These are phyloP conservation scores for Tribolium castaneum DNA, from an alignment of 1,140 invertebrate genomes.

Conservation along the genomic window DNA sequence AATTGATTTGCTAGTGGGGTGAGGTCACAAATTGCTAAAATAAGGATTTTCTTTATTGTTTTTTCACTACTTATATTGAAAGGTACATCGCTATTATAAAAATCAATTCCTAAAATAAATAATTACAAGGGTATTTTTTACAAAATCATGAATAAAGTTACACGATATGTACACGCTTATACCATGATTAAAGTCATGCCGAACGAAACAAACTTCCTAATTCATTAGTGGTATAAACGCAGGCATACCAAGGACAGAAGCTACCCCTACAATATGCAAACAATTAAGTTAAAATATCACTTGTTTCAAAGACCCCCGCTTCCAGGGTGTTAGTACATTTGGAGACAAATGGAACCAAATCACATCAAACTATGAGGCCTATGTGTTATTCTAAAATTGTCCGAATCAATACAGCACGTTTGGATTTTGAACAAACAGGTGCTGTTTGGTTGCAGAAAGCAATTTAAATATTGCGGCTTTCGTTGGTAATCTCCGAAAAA, in stretches of 20 bases:
- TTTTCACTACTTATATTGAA: conserved; percentile 8
- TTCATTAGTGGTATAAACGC: conserved; percentile 22
- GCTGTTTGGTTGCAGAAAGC: conserved; percentile 1
- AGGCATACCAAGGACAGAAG: conserved; percentile 4
- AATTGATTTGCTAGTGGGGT: not conserved
- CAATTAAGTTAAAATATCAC: conserved; percentile 33
- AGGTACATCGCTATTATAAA: conserved; percentile 22
- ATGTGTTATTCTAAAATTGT: not conserved
- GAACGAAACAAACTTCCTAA: not conserved
- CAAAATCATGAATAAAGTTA: not conserved
- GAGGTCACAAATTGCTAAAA: not conserved
- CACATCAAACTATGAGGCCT: not conserved
- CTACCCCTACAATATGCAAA: not conserved
- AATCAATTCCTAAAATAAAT: conserved; percentile 30
- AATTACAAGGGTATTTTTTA: not conserved
- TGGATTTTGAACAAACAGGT: conserved; percentile 16
- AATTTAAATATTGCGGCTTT: not conserved
- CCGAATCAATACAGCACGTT: conserved; percentile 10
- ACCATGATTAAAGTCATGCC: not conserved
- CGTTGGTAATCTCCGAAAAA: not conserved
- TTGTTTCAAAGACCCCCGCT: conserved; percentile 19
- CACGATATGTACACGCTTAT: conserved; percentile 12
- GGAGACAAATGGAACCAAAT: conserved; percentile 12
- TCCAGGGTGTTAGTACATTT: conserved; percentile 28
- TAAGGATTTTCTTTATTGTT: conserved; percentile 4